Conservation (phyloP, 2,888 invertebrate species). For the Dusona sp. region DNA sequence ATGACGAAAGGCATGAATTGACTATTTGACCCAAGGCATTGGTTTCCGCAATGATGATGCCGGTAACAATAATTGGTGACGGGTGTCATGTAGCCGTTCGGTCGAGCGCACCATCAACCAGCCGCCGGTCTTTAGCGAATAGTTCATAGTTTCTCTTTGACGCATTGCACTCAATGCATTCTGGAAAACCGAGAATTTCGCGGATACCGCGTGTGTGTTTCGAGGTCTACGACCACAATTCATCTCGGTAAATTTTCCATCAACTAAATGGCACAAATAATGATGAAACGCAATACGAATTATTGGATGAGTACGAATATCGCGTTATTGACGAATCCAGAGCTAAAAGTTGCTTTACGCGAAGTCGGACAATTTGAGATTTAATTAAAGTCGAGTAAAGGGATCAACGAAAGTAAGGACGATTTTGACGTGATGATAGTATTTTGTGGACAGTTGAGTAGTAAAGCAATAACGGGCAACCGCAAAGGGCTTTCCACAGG, state of each 20-base stretch:
- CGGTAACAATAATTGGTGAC: slow-evolving; percentile 73
- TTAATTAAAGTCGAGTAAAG: slow-evolving; percentile 1
- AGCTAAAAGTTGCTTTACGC: neutral
- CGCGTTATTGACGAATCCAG: neutral
- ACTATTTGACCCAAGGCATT: slow-evolving; percentile 80
- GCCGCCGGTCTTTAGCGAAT: slow-evolving; percentile 42
- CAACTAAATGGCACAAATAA: slow-evolving; percentile 35
- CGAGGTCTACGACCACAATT: slow-evolving; percentile 6
- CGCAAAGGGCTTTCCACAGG: slow-evolving; percentile 48
- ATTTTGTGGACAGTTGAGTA: slow-evolving; percentile 52
- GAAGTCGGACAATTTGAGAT: neutral
- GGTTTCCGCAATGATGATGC: slow-evolving; percentile 72
- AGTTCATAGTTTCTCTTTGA: slow-evolving; percentile 46
- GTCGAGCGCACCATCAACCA: slow-evolving; percentile 60
- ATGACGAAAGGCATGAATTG: slow-evolving; percentile 82
- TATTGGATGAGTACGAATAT: neutral
- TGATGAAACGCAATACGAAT: neutral
- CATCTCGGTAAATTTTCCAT: slow-evolving; percentile 44
- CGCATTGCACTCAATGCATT: slow-evolving; percentile 49
- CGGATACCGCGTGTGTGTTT: slow-evolving; percentile 44
- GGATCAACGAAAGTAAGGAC: slow-evolving; percentile 18
- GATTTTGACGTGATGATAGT: slow-evolving; percentile 39
- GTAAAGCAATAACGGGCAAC: slow-evolving; percentile 46
- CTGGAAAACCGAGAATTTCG: slow-evolving; percentile 54
- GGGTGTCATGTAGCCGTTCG: slow-evolving; percentile 63